A percentile compares a stretch with the other conserved stretches of the same genome.
Evolutionary conservation across 2,797 vertebrate species (phyloP).

Genomic region (Sebastes kiyomatsui): DNA sequence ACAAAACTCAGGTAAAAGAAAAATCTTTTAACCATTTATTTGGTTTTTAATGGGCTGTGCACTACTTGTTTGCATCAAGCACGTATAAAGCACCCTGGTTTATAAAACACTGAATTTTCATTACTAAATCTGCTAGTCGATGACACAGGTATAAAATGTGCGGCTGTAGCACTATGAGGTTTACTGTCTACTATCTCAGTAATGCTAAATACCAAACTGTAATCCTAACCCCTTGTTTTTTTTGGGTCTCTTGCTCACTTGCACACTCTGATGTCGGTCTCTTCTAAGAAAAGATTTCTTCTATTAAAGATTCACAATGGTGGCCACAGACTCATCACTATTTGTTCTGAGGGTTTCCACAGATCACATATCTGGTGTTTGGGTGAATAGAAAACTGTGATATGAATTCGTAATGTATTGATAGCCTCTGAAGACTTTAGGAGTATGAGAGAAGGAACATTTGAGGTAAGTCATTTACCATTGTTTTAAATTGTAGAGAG

Average conservation of each 20-base stretch:
- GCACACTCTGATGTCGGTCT: slow-evolving; percentile 20
- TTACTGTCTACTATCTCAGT: slow-evolving; percentile 26
- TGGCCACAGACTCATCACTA: slow-evolving; percentile 5
- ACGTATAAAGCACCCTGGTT: slow-evolving; percentile 18
- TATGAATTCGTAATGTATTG: background rate
- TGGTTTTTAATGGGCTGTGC: slow-evolving; percentile 22
- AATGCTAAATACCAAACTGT: slow-evolving; percentile 26
- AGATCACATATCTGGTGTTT: background rate
- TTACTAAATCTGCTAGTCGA: slow-evolving; percentile 39
- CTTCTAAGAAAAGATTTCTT: slow-evolving; percentile 41
- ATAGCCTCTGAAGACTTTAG: background rate
- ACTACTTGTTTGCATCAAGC: slow-evolving; percentile 34
- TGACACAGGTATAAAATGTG: slow-evolving; percentile 1
- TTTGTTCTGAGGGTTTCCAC: background rate
- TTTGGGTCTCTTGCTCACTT: slow-evolving; percentile 16
- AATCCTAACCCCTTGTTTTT: background rate
- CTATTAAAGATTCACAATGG: slow-evolving; percentile 35
- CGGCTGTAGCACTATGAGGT: slow-evolving; percentile 2
- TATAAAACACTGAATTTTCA: slow-evolving; percentile 62
- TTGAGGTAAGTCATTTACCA: background rate
- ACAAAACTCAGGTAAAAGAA: slow-evolving; percentile 75
- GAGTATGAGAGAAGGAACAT: background rate
- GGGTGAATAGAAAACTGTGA: background rate
- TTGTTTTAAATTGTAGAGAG: background rate
- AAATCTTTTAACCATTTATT: slow-evolving; percentile 23